Evolutionary conservation across 2,888 invertebrate genomes (phyloP), one percentile per base, ranked within the genome.

Genomic region (Zeuzera pyrina): DNA sequence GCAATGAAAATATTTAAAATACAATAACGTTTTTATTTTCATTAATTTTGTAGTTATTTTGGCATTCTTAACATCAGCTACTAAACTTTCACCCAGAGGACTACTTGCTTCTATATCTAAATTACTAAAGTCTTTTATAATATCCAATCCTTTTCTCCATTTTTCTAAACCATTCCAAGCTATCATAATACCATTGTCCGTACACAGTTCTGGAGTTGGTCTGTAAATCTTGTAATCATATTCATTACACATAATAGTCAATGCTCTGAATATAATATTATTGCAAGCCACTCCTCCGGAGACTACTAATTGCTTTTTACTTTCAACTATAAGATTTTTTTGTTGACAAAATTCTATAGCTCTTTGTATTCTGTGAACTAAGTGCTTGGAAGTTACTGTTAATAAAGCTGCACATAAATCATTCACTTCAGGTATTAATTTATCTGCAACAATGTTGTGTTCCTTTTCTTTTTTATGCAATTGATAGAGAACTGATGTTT

Each of bases 161-260:
- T 89, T 91, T 70, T 98, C 97, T 31, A 96, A 84, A 2, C 96
- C 98, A 84, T 97, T 97, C 97, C 98, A 98, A 15, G 98, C 98
- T 57, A 99, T 95, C 99, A 99, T 99, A 15, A 97, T 89, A 12
- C 98, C 99, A 86, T 99, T 99, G 69, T 99, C 99, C 0, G 95
- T 97, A 65, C 99, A 99, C 22, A 97, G 85, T 51, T 89, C 87
- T 21, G 92, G 90, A 1, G 91, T 88, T 4, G 98, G 97, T 43
- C 92, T 88, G 33, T 88, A 86, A 21, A 95, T 79, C 52, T 79
- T 74, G 57, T 89, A 94, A 8, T 84, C 86, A 52, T 86, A 84
- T 45, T 89, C 85, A 33, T 86, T 57, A 52, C 94, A 92, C 35
- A 97, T 63, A 33, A 89, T 77, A 50, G 85, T 62, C 29, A 99